These are phyloP conservation scores for Amblyornis subalaris DNA, from an alignment of 2,113 vertebrate genomes.

Conservation along the genomic window DNA sequence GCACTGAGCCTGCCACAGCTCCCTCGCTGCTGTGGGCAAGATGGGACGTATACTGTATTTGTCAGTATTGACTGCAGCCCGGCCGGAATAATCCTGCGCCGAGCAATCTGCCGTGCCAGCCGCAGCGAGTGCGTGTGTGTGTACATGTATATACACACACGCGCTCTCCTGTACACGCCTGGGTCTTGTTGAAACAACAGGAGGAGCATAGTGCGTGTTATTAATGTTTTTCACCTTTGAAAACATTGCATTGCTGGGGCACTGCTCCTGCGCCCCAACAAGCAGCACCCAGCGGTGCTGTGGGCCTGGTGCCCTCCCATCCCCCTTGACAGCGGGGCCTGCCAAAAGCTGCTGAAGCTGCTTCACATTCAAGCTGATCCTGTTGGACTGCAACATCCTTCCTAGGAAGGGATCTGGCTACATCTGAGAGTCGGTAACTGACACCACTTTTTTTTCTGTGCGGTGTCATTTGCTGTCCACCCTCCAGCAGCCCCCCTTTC, in stretches of 20 bases:
- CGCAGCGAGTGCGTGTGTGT: not conserved
- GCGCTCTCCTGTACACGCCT: not conserved
- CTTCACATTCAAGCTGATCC: not conserved
- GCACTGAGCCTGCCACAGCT: not conserved
- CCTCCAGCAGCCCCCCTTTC: not conserved
- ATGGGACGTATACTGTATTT: constrained; percentile 10
- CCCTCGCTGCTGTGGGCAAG: constrained; percentile 14
- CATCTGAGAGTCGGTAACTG: not conserved
- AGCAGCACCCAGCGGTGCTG: not conserved
- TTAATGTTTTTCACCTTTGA: constrained; percentile 7
- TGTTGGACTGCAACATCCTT: not conserved
- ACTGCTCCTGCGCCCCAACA: not conserved
- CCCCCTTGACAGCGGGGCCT: not conserved
- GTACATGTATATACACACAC: not conserved
- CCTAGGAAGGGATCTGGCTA: not conserved
- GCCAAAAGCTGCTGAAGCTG: not conserved
- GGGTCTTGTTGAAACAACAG: constrained; percentile 42
- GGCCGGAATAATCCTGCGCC: not conserved
- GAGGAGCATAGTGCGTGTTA: not conserved
- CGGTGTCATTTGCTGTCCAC: not conserved
- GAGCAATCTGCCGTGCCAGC: not conserved
- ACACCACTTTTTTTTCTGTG: not conserved
- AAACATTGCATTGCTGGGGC: not conserved
- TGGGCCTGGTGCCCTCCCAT: not conserved
- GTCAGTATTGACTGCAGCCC: constrained; percentile 32